Evolutionary conservation across 37 sponge, comb jelly and placozoan species (phyloP).

Genomic region (Aplysina aerophoba): DNA sequence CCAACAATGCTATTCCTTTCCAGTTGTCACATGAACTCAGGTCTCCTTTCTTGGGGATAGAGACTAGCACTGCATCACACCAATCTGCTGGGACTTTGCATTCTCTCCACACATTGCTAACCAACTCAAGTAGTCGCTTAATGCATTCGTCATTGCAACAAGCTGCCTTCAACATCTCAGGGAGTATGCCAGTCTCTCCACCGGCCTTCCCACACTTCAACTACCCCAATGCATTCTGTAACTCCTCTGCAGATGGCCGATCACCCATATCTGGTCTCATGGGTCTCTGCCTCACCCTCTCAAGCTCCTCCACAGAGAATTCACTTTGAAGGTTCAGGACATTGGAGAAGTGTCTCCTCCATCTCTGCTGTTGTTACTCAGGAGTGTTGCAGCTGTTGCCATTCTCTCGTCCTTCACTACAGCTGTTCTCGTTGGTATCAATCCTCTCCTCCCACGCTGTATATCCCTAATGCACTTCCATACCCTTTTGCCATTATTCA

Average conservation of each 20-base stretch:
- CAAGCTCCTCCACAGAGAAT: slow-evolving; percentile 4
- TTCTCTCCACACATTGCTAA: slow-evolving; percentile 8
- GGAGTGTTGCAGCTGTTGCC: slow-evolving; percentile 20
- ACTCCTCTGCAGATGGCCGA: slow-evolving; percentile 2
- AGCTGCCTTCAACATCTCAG: slow-evolving; percentile 12
- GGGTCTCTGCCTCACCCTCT: neutral
- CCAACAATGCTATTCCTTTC: slow-evolving; percentile 7
- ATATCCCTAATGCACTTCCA: slow-evolving; percentile 47
- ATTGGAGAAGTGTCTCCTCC: slow-evolving; percentile 28
- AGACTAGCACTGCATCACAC: neutral
- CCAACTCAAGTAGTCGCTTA: slow-evolving; percentile 3
- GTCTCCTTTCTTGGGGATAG: slow-evolving; percentile 27
- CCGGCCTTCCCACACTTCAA: slow-evolving; percentile 14
- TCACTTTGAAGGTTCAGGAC: slow-evolving; percentile 32
- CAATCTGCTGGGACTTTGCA: slow-evolving; percentile 34
- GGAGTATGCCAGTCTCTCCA: slow-evolving; percentile 7
- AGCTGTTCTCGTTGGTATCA: slow-evolving; percentile 12
- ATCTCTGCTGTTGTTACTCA: slow-evolving; percentile 34
- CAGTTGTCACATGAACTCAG: slow-evolving; percentile 27
- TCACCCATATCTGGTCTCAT: neutral
- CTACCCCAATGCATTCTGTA: neutral
- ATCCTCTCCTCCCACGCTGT: slow-evolving; percentile 42
- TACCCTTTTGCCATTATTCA: slow-evolving; percentile 31
- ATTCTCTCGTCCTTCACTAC: slow-evolving; percentile 34
- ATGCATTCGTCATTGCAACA: neutral